Evolutionary conservation across 2,797 vertebrate species (phyloP).

Genomic region (Girardinus metallicus): DNA sequence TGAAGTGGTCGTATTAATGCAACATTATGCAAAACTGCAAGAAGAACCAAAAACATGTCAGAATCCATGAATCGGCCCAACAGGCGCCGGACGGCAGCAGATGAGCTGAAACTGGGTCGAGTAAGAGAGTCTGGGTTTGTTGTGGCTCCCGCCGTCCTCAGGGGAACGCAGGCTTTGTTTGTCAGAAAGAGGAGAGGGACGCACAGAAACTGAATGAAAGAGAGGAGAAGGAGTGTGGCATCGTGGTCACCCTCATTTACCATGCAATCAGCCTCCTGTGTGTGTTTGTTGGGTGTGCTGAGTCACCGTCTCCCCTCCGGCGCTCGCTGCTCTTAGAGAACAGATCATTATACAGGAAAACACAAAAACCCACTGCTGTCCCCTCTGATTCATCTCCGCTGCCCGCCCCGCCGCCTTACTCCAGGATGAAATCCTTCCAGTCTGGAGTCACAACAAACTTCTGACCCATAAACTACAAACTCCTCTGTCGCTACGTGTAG

Average conservation of each 20-base stretch:
- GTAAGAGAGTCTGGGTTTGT: conserved; percentile 16
- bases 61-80: not conserved
- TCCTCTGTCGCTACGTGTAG: not conserved
- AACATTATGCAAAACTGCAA: not conserved
- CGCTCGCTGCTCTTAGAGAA: conserved; percentile 56
- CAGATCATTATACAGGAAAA: conserved; percentile 53
- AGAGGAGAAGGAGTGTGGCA: conserved; percentile 9
- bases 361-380: conserved; percentile 24
- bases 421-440: not conserved
- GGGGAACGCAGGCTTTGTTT: conserved; percentile 51
- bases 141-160: conserved; percentile 22
- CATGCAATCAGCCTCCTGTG: conserved; percentile 20
- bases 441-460: not conserved
- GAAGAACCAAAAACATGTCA: not conserved
- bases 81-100: not conserved
- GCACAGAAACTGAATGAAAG: conserved; percentile 6
- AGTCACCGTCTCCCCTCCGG: conserved; percentile 59
- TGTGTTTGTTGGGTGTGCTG: conserved; percentile 45
- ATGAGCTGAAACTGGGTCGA: not conserved
- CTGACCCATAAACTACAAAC: not conserved
- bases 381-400: conserved; percentile 18
- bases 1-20: not conserved
- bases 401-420: not conserved
- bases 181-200: conserved; percentile 18
- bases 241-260: conserved; percentile 42